A percentile compares a stretch with the other conserved stretches of the same genome.
Conservation (phyloP, 2,113 vertebrate species). For the Gallinago undulata region DNA sequence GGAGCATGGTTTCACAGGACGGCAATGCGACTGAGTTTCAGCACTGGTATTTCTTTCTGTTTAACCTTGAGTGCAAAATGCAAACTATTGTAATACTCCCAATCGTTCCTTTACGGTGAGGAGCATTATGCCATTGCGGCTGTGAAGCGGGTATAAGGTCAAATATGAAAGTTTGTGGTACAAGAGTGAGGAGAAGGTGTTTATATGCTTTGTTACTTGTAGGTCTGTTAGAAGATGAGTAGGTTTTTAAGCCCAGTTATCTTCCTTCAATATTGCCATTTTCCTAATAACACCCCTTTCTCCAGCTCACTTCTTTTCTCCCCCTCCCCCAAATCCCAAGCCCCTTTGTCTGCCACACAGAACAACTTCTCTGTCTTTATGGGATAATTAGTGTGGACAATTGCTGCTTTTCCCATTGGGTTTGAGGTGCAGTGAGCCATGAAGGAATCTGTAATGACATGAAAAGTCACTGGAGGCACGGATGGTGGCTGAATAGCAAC, state of each 20-base stretch:
- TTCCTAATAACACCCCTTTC: neutral
- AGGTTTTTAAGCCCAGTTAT: neutral
- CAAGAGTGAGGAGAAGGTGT: neutral
- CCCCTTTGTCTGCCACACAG: constrained; percentile 50
- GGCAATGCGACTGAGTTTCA: neutral
- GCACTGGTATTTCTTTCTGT: neutral
- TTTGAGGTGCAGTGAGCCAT: constrained; percentile 59
- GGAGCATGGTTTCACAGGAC: neutral
- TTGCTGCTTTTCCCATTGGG: constrained; percentile 64
- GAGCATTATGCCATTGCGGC: neutral
- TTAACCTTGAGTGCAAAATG: neutral
- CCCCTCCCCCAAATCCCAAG: constrained; percentile 38
- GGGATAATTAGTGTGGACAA: constrained; percentile 69
- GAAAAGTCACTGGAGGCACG: constrained; percentile 60
- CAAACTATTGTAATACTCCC: neutral
- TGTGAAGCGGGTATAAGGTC: neutral
- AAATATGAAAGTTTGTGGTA: neutral
- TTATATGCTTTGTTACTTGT: neutral
- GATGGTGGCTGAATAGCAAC: constrained; percentile 70
- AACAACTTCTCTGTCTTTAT: constrained; percentile 62
- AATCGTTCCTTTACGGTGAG: rapidly evolving
- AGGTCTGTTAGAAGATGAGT: neutral
- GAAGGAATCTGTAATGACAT: constrained; percentile 65
- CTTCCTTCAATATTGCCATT: neutral
- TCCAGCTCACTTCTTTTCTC: constrained; percentile 13